Base-by-base conservation (phyloP, 1,140 invertebrate species). In the Pachypsylla venusta region DNA sequence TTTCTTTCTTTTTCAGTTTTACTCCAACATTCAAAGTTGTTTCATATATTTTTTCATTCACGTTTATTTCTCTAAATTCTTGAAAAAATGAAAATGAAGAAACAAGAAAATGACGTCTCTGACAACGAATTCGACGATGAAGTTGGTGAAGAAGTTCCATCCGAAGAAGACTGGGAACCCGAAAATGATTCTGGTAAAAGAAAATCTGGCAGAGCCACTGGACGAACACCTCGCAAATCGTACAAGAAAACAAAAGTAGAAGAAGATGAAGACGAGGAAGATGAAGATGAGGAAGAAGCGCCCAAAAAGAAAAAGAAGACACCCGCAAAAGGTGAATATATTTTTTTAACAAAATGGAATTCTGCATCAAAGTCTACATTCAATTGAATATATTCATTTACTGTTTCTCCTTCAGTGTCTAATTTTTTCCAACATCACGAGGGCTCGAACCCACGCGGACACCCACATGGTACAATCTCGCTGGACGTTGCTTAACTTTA, bases 41-140 rank as follows among this genome's bases (percentile, higher is more conserved):
- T n/a, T n/a, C n/a, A n/a, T n/a, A n/a, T n/a, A n/a, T n/a, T n/a
- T n/a, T n/a, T n/a, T n/a, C n/a, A n/a, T n/a, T n/a, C n/a, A n/a
- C n/a, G n/a, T n/a, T n/a, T n/a, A n/a, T n/a, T n/a, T n/a, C n/a
- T n/a, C n/a, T n/a, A n/a, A n/a, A n/a, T n/a, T n/a, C n/a, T n/a
- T n/a, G n/a, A n/a, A n/a, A n/a, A n/a, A n/a, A 48, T 48, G 42
- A 48, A 48, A 48, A 48, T 48, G 42, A 48, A 48, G 42, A 48
- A 48, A 19, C 42, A 48, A 48, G 42, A 48, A 19, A 48, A 48
- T 48, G 42, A 48, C 42, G 42, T 48, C n/a, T 48, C 42, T 48
- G 42, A 48, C n/a, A 48, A 48, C 42, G 42, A 48, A 48, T 48
- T 48, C 22, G 42, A 48, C 42, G 42, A 22, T 48, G 42, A 48